These are phyloP conservation scores for Hyperoplus immaculatus DNA, from an alignment of 2,797 vertebrate species.

Conservation along the genomic window DNA sequence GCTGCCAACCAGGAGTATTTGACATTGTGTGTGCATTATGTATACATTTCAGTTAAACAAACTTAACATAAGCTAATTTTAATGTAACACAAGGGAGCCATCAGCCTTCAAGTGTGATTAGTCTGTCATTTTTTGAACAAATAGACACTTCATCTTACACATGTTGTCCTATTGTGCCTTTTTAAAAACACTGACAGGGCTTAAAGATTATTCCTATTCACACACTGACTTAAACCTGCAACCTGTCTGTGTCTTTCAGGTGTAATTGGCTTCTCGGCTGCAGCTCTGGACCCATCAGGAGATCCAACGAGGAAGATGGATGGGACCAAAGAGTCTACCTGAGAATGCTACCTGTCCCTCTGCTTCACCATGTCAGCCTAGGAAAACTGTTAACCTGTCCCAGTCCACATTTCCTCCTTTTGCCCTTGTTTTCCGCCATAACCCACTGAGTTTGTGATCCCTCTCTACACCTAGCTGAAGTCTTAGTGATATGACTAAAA, in stretches of 20 bases:
- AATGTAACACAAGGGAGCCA: constrained; percentile 28
- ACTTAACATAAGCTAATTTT: not conserved
- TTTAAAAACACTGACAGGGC: constrained; percentile 42
- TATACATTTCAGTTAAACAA: too few relatives aligned
- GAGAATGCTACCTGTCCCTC: constrained; percentile 76
- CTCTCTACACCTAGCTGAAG: constrained; percentile 45
- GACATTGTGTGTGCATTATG: not conserved
- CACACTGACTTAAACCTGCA: constrained; percentile 53
- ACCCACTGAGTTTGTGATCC: constrained; percentile 65
- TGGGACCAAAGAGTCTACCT: constrained; percentile 75
- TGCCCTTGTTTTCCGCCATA: constrained; percentile 63
- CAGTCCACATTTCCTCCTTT: constrained; percentile 67
- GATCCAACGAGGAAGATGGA: constrained; percentile 71
- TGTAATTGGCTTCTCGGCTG: constrained; percentile 76
- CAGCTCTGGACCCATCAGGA: constrained; percentile 78
- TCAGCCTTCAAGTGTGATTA: constrained; percentile 33
- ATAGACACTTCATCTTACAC: constrained; percentile 37
- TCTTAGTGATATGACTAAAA: constrained; percentile 69
- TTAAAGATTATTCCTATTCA: constrained; percentile 52
- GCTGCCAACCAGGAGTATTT: not conserved
- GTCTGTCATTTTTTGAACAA: constrained; percentile 23
- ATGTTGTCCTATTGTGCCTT: constrained; percentile 43
- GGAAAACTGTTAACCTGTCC: constrained; percentile 64
- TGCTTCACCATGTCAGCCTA: constrained; percentile 66
- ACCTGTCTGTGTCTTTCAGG: constrained; percentile 79